phyloP scores from a whole-genome alignment of 2,888 invertebrate species.

The Chrysotoxum bicinctum region DNA sequence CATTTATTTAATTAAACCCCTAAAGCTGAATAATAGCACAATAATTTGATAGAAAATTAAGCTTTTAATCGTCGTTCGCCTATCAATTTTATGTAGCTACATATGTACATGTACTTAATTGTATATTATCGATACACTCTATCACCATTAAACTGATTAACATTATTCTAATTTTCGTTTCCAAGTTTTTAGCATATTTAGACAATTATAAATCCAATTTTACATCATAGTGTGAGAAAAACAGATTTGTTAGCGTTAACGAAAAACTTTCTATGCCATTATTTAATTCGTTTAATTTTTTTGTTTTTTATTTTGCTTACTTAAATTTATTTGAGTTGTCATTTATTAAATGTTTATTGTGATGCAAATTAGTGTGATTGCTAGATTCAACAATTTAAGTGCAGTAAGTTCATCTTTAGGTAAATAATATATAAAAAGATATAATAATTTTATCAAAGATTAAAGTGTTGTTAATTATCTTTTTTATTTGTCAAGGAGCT shows the following conservation, averaged over 20 bases:
- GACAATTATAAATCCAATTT: slow-evolving; percentile 36
- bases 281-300: neutral
- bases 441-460: neutral
- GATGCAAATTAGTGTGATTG: slow-evolving; percentile 1
- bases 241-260: slow-evolving; percentile 60
- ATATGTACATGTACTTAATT: neutral
- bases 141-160: neutral
- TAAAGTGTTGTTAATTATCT: neutral
- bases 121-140: neutral
- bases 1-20: neutral
- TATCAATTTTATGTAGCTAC: neutral
- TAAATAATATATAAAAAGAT: neutral
- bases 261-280: slow-evolving; percentile 1
- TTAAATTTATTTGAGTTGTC: neutral
- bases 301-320: neutral
- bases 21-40: neutral
- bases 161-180: slow-evolving; percentile 18
- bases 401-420: slow-evolving; percentile 1
- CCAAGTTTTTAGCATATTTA: slow-evolving; percentile 41
- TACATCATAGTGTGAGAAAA: slow-evolving; percentile 60
- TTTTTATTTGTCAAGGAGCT: neutral
- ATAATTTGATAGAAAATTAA: neutral
- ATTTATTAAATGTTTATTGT: neutral
- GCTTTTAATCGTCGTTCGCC: neutral
- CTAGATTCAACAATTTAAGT: neutral